These are phyloP conservation scores for Loripinus fragilis DNA, from an alignment of 2,888 invertebrate species.

Conservation along the genomic window DNA sequence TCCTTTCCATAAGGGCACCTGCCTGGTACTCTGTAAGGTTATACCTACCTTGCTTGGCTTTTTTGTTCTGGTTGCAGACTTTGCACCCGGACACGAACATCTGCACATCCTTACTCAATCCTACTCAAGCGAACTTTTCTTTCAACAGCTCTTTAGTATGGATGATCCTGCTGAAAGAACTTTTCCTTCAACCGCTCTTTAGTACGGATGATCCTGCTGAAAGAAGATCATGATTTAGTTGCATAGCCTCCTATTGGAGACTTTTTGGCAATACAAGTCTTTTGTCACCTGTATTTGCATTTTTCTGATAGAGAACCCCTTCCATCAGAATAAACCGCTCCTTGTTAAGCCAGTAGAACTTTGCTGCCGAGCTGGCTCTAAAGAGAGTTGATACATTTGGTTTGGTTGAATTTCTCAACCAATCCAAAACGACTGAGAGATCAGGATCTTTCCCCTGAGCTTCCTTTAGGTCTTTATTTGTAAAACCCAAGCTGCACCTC, in stretches of 20 bases:
- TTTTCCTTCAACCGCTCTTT: slow-evolving; percentile 22
- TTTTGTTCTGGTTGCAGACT: slow-evolving; percentile 14
- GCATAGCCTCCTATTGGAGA: background rate
- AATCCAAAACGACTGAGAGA: no score
- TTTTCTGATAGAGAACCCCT: background rate
- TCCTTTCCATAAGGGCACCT: slow-evolving; percentile 34
- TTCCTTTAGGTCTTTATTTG: no score
- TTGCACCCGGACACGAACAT: slow-evolving; percentile 11
- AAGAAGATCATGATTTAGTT: slow-evolving; percentile 12
- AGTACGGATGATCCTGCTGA: slow-evolving; percentile 22
- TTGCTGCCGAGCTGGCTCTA: no score
- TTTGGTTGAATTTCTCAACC: no score
- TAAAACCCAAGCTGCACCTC: no score
- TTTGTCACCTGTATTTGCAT: background rate
- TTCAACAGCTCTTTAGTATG: slow-evolving; percentile 17
- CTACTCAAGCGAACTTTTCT: slow-evolving; percentile 16
- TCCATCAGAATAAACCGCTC: slow-evolving; percentile 6
- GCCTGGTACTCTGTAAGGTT: slow-evolving; percentile 20
- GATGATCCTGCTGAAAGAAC: slow-evolving; percentile 20
- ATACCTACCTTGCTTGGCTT: background rate
- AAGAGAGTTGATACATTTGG: no score
- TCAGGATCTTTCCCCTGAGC: no score
- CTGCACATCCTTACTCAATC: background rate
- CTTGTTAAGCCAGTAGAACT: slow-evolving; percentile 24
- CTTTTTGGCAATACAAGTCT: slow-evolving; percentile 10